Evolutionary conservation across 2,113 vertebrate genomes (phyloP), one percentile per base, ranked within the genome.

Genomic region (Entomyzon cyanotis): DNA sequence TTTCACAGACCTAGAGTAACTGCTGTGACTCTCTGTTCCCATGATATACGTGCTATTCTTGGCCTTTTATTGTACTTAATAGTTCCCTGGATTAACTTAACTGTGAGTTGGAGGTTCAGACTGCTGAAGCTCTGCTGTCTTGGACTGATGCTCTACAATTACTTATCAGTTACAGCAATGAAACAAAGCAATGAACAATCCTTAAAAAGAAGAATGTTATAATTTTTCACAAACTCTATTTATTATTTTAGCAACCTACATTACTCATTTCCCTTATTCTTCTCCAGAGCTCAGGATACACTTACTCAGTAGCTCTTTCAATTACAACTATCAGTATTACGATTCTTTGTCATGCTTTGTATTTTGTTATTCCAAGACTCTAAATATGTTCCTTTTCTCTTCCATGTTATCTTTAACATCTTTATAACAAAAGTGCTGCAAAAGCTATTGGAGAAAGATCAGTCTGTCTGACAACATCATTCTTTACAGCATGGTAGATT

Each of bases 381-480:
- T 94, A 68, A 96, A 95, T 89, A 80, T 74, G 73, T 69, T 97
- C 44, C 69, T 87, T 91, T 90, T 94, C 84, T 94, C 65, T 94
- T 75, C 76, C 4, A 1, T 46, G 49, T 95, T 96, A 96, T 94
- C 96, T 96, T 93, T 75, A 90, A 90, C 79, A 93, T 96, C 92
- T 93, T 84, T 75, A 37, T 95, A 94, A 95, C 86, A 96, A 90
- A 94, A 96, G 82, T 71, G 60, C 79, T 93, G 92, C 60, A 84
- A 89, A 90, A 88, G 80, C 88, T 75, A 52, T 90, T 95, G 86
- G 79, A 96, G 95, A 84, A 89, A 90, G 86, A 96, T 95, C 92
- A 46, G 68, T 76, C 78, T 90, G 89, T 80, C 71, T 94, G 94
- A 96, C 95, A 95, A 64, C 90, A 94, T 90, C 92, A 84, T 89